phyloP scores from a whole-genome alignment of 2,113 vertebrate genomes.

The Hydropotes inermis region DNA sequence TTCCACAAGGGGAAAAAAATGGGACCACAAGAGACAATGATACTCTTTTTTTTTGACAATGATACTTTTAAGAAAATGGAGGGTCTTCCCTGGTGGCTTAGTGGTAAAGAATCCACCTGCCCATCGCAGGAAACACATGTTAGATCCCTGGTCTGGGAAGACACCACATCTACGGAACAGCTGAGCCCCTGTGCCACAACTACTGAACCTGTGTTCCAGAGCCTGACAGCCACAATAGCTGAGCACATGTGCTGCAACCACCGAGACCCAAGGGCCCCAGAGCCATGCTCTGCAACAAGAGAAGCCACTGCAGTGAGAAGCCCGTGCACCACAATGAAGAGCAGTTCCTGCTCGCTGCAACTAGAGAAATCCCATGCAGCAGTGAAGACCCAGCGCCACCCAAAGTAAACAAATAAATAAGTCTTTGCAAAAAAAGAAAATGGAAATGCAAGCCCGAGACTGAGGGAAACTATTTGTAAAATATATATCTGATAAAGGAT shows the following conservation, averaged over 20 bases:
- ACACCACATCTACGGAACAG: not conserved
- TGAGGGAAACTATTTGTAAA: not conserved
- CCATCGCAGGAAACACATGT: not conserved
- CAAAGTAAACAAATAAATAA: not conserved
- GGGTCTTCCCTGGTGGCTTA: not conserved
- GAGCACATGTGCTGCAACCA: not conserved
- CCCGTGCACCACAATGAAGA: accelerated
- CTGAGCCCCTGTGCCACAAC: not conserved
- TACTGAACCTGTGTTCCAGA: not conserved
- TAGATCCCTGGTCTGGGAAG: not conserved
- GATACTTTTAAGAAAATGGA: not conserved
- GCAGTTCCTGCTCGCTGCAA: not conserved
- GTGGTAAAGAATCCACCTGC: not conserved
- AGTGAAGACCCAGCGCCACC: not conserved
- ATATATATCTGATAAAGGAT: not conserved
- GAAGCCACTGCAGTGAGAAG: not conserved
- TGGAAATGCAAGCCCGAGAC: not conserved
- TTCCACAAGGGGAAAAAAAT: not conserved
- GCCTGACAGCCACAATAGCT: not conserved
- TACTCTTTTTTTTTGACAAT: not conserved
- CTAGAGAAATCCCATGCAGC: not conserved
- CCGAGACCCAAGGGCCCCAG: not conserved
- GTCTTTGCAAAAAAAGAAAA: not conserved
- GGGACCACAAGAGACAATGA: not conserved
- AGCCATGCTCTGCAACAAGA: not conserved